Percentiles rank a stretch among this genome's conserved stretches.
Evolutionary conservation across 1,140 invertebrate species (phyloP).

Genomic region (Bombyx mandarina): DNA sequence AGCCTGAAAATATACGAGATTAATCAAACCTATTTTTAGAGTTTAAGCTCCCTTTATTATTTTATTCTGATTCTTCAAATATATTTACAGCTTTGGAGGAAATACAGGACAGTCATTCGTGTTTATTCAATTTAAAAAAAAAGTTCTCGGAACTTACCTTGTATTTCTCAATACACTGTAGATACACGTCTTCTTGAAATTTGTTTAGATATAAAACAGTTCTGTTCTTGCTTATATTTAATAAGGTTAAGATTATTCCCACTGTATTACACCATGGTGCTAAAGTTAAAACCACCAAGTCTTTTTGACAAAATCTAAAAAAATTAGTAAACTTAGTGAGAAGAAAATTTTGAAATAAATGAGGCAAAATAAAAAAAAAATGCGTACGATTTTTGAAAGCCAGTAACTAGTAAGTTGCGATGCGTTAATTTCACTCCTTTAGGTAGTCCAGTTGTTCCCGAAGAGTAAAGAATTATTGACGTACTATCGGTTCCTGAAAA

Average conservation of each 20-base stretch:
- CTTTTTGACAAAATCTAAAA: neutral
- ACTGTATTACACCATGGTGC: slow-evolving; percentile 42
- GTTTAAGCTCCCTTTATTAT: neutral
- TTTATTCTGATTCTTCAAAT: too few relatives aligned
- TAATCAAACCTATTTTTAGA: slow-evolving; percentile 1
- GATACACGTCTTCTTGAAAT: slow-evolving; percentile 42
- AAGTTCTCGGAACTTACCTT: slow-evolving; percentile 28
- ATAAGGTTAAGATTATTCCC: slow-evolving; percentile 27
- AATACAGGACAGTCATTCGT: too few relatives aligned
- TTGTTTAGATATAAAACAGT: slow-evolving; percentile 33
- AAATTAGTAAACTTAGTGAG: neutral
- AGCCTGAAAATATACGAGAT: slow-evolving; percentile 31
- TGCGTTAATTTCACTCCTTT: slow-evolving; percentile 16
- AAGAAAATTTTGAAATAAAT: neutral
- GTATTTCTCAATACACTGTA: slow-evolving; percentile 53
- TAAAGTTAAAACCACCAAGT: slow-evolving; percentile 20
- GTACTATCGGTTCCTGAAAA: slow-evolving; percentile 28
- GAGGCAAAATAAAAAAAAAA: neutral
- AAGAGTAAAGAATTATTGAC: slow-evolving; percentile 39
- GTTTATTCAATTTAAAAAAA: neutral
- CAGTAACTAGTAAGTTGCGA: slow-evolving; percentile 8
- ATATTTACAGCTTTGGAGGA: too few relatives aligned
- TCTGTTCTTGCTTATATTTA: slow-evolving; percentile 22
- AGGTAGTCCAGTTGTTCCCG: slow-evolving; percentile 15
- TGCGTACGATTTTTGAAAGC: slow-evolving; percentile 8